Percentiles rank a stretch among this genome's conserved stretches.
Evolutionary conservation across 2,113 vertebrate species (phyloP).

Genomic region (Prietella phreatophila): DNA sequence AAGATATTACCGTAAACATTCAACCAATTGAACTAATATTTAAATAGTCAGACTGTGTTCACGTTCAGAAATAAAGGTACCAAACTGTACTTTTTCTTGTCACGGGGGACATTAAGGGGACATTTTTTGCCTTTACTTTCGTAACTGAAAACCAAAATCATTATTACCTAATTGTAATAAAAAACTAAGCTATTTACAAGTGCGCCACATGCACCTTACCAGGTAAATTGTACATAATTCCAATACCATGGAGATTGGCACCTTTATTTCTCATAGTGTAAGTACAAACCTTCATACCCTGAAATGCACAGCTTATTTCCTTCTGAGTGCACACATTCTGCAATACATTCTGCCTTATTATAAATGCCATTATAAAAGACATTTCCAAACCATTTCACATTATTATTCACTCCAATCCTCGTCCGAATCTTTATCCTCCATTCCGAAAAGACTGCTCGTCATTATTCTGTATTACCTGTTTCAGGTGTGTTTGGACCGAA

Average conservation of each 20-base stretch:
- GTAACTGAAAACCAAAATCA: neutral
- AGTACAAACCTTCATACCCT: neutral
- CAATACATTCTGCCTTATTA: neutral
- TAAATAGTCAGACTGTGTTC: neutral
- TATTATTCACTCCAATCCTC: neutral
- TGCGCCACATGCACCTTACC: neutral
- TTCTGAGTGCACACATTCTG: neutral
- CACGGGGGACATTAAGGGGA: neutral
- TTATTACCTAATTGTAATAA: neutral
- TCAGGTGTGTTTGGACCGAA: neutral
- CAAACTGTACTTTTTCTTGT: neutral
- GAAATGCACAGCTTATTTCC: neutral
- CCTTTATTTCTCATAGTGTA: neutral
- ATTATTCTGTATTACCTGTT: neutral
- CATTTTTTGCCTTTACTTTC: neutral
- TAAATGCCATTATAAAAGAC: neutral
- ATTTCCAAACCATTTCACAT: neutral
- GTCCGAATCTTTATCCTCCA: neutral
- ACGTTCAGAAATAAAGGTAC: neutral
- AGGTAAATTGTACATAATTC: neutral
- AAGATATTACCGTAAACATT: neutral
- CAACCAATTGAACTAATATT: neutral
- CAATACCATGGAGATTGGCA: neutral
- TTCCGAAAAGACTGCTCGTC: neutral
- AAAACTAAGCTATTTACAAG: neutral